Evolutionary conservation across 2,113 vertebrate species (phyloP).

Genomic region (Heterotis niloticus): DNA sequence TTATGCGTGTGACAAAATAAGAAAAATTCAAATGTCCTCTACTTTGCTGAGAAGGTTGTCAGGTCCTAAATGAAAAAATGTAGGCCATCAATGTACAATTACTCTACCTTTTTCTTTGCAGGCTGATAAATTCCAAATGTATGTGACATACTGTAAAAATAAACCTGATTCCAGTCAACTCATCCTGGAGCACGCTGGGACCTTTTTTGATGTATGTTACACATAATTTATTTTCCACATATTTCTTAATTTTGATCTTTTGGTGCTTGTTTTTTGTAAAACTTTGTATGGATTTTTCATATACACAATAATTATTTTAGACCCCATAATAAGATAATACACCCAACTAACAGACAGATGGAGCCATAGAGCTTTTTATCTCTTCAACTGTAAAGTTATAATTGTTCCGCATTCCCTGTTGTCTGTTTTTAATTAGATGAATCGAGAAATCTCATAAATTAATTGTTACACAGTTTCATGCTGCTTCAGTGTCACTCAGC

Average conservation of each 20-base stretch:
- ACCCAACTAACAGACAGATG: slow-evolving; percentile 40
- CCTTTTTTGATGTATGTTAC: slow-evolving; percentile 92
- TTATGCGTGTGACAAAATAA: neutral
- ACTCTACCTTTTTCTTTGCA: slow-evolving; percentile 48
- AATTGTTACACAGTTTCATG: neutral
- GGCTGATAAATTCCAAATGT: slow-evolving; percentile 99
- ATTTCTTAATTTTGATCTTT: neutral
- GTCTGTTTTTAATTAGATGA: neutral
- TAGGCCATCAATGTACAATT: slow-evolving; percentile 12
- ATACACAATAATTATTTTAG: neutral
- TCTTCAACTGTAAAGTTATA: neutral
- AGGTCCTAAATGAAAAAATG: neutral
- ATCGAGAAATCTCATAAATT: too few relatives aligned
- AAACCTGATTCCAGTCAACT: slow-evolving; percentile 97
- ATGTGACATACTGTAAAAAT: slow-evolving; percentile 98
- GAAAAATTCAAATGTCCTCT: neutral
- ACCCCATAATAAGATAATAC: neutral
- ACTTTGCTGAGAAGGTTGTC: too few relatives aligned
- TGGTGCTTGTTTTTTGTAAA: slow-evolving; percentile 4
- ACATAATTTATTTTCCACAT: neutral
- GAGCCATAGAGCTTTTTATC: slow-evolving; percentile 22
- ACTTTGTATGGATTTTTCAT: slow-evolving; percentile 4
- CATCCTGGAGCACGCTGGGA: slow-evolving; percentile 89
- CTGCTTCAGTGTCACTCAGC: neutral
- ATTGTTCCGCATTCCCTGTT: neutral